Conservation (phyloP, 2,888 invertebrate species). For the Metopia argyrocephala region DNA sequence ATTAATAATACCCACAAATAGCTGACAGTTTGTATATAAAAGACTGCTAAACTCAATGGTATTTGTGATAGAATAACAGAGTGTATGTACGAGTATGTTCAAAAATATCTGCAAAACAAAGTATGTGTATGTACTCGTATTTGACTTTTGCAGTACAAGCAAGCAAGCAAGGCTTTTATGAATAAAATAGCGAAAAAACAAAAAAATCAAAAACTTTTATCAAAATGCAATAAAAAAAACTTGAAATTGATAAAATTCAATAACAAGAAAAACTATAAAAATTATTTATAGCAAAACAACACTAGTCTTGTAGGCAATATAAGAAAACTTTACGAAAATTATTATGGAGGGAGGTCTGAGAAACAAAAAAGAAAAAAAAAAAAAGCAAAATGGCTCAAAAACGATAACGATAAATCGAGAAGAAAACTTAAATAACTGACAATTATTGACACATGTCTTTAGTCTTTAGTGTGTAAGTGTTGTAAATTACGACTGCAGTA, state of each 20-base stretch:
- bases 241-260: conserved; percentile 56
- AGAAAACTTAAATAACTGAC: conserved; percentile 55
- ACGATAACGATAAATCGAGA: conserved; percentile 46
- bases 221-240: conserved; percentile 41
- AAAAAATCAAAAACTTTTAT: background rate
- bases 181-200: background rate
- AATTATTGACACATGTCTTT: conserved; percentile 58
- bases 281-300: conserved; percentile 48
- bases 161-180: background rate
- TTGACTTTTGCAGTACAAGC: conserved; percentile 27
- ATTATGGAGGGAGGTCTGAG: background rate
- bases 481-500: conserved; percentile 7
- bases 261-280: conserved; percentile 49
- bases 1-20: background rate
- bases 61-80: too few species aligned
- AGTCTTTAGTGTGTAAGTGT: conserved; percentile 8
- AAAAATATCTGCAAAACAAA: too few species aligned
- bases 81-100: background rate
- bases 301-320: conserved; percentile 23
- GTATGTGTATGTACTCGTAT: background rate
- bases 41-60: background rate
- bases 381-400: conserved; percentile 13
- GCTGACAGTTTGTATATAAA: background rate
- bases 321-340: background rate
- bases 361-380: background rate